Conservation (phyloP, 1,140 invertebrate genomes). For the Drosophila seguyi region DNA sequence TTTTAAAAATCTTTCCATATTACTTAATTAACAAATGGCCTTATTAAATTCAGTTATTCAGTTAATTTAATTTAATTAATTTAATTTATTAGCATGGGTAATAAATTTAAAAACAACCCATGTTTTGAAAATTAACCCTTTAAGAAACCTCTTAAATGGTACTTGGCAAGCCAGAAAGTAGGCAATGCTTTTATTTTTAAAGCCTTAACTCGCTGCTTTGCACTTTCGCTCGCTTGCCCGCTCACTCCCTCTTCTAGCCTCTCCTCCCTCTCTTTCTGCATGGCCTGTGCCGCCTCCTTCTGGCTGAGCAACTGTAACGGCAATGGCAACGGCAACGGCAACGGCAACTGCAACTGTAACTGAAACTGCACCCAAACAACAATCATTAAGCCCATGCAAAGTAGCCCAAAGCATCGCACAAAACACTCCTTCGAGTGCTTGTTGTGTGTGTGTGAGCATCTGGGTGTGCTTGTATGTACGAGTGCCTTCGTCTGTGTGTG, state of each 20-base stretch:
- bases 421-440: constrained; percentile 18
- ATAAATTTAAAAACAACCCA: background rate
- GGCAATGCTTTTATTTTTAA: constrained; percentile 67
- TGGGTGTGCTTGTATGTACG: constrained; percentile 1
- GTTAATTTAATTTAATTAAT: too few relatives aligned
- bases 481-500: background rate
- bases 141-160: background rate
- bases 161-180: constrained; percentile 41
- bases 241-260: background rate
- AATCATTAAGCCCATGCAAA: constrained; percentile 73
- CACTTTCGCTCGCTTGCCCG: background rate
- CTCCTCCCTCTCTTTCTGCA: constrained; percentile 4
- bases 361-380: constrained; percentile 76
- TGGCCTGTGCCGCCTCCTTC: constrained; percentile 14
- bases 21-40: too few relatives aligned
- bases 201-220: constrained; percentile 23
- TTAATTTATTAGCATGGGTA: too few relatives aligned
- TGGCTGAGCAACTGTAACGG: constrained; percentile 39
- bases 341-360: constrained; percentile 50
- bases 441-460: constrained; percentile 5
- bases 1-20: too few relatives aligned
- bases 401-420: constrained; percentile 63
- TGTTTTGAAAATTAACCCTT: background rate
- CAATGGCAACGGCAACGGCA: constrained; percentile 23
- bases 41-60: too few relatives aligned